Evolutionary conservation across 2,888 invertebrate genomes (phyloP).

Genomic region (Odontothrips loti): DNA sequence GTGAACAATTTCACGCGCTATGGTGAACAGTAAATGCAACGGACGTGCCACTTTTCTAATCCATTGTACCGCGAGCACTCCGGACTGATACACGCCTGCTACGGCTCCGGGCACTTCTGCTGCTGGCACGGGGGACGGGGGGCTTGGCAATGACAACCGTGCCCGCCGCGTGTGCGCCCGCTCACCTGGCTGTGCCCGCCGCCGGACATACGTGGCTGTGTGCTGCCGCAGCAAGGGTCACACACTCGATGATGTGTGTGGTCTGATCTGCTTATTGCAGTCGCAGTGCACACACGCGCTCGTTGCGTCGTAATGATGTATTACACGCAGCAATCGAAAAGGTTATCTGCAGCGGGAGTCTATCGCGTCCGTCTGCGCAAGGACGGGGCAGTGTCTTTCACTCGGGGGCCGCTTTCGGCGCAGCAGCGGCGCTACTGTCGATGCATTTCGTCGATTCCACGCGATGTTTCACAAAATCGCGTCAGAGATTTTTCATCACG

Average conservation of each 20-base stretch:
- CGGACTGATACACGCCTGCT: no score
- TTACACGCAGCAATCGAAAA: slow-evolving; percentile 3
- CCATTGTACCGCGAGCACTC: background rate
- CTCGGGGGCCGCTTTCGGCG: no score
- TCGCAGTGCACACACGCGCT: background rate
- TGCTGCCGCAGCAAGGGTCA: background rate
- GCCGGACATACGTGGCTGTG: no score
- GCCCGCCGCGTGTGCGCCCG: background rate
- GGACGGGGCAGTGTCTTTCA: background rate
- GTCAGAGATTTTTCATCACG: no score
- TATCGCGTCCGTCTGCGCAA: background rate
- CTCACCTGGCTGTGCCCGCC: no score
- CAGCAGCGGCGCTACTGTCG: no score
- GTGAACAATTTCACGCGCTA: no score
- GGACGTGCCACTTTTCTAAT: no score
- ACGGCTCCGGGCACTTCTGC: background rate
- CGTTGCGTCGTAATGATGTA: slow-evolving; percentile 12
- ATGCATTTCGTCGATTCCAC: no score
- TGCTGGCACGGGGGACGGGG: background rate
- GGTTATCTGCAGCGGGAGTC: slow-evolving; percentile 6
- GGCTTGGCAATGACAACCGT: no score
- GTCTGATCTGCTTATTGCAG: slow-evolving; percentile 21
- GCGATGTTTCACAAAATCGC: no score
- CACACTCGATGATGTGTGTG: background rate
- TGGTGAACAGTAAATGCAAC: no score